Evolutionary conservation across 2,888 invertebrate species (phyloP).

Genomic region (Fragum fragum): DNA sequence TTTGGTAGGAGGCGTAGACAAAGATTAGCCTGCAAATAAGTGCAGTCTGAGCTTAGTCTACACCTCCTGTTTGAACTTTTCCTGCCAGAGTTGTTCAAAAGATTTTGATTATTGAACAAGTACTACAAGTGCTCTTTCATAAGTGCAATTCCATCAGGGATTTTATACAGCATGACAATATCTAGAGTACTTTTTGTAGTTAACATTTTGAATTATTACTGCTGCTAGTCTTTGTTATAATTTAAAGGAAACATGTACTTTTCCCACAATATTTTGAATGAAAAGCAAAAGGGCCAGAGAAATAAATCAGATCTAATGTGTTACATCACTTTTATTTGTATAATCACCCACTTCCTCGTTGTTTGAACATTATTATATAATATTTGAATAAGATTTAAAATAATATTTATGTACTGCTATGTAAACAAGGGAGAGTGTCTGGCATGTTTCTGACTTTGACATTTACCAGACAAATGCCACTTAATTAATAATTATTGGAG

Average conservation of each 20-base stretch:
- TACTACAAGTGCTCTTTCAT: too few relatives aligned
- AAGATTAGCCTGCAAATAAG: too few relatives aligned
- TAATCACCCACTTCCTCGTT: not conserved
- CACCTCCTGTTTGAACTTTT: too few relatives aligned
- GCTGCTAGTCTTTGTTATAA: too few relatives aligned
- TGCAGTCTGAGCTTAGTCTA: too few relatives aligned
- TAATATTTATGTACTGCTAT: slow-evolving; percentile 11
- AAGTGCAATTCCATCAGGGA: too few relatives aligned
- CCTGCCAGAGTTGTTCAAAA: too few relatives aligned
- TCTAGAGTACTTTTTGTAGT: too few relatives aligned
- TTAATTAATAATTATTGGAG: slow-evolving; percentile 19
- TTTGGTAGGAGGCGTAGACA: too few relatives aligned
- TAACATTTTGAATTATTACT: too few relatives aligned
- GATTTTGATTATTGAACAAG: too few relatives aligned
- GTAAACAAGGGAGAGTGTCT: slow-evolving; percentile 20
- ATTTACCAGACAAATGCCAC: slow-evolving; percentile 18
- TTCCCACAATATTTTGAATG: not conserved
- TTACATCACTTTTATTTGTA: slow-evolving; percentile 14
- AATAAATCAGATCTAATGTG: not conserved
- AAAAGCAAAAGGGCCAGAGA: not conserved
- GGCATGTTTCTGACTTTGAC: not conserved
- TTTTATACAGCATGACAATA: too few relatives aligned
- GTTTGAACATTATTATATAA: slow-evolving; percentile 12
- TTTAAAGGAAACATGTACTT: not conserved
- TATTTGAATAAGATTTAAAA: slow-evolving; percentile 16